These are phyloP conservation scores for Plecturocebus donacophilus DNA, from an alignment of 2,113 vertebrate genomes.

Conservation along the genomic window DNA sequence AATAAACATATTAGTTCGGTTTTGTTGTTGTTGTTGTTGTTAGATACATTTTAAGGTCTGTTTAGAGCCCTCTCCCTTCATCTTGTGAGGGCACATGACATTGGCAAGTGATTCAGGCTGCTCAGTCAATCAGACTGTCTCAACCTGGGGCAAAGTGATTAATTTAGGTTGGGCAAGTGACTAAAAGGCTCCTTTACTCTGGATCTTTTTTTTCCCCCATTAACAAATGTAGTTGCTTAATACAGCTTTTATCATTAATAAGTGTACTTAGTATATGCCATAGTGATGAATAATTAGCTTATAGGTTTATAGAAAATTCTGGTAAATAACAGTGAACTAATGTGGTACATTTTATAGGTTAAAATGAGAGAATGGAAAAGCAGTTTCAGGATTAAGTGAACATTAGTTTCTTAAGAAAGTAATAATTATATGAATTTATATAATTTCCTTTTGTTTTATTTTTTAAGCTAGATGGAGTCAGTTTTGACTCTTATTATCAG, in stretches of 20 bases:
- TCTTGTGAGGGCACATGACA: neutral
- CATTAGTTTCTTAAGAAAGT: neutral
- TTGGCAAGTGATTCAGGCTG: neutral
- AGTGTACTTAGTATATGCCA: neutral
- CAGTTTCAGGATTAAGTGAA: neutral
- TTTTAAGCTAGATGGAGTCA: neutral
- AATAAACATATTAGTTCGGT: neutral
- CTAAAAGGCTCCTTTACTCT: neutral
- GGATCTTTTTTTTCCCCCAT: neutral
- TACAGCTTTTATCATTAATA: neutral
- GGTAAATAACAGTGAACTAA: neutral
- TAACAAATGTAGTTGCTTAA: neutral
- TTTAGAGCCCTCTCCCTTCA: neutral
- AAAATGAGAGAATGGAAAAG: neutral
- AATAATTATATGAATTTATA: neutral
- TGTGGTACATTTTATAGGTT: neutral
- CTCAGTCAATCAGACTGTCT: neutral
- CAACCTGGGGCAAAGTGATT: neutral
- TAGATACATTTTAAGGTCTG: neutral
- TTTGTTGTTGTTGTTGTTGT: neutral
- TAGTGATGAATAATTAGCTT: neutral
- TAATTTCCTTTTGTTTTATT: slow-evolving; percentile 22
- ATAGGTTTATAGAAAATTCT: neutral
- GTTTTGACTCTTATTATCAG: neutral
- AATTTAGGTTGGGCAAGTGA: neutral